Evolutionary conservation across 1,140 invertebrate genomes (phyloP).

Genomic region (Trachymyrmex cornetzi): DNA sequence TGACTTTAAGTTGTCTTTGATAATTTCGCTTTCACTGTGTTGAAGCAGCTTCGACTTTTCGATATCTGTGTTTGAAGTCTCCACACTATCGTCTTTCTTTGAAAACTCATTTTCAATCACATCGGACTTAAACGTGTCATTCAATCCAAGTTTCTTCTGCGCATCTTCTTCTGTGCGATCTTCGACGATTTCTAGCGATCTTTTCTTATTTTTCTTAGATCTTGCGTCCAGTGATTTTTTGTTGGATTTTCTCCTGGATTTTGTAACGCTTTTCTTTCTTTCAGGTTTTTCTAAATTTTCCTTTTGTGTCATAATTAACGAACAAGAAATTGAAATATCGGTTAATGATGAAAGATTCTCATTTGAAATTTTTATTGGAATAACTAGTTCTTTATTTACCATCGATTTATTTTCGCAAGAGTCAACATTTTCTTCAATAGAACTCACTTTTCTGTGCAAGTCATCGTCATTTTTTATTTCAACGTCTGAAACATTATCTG

Average conservation of each 20-base stretch:
- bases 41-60: conserved; percentile 14
- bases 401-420: conserved; percentile 11
- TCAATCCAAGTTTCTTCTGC: conserved; percentile 67
- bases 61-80: not conserved
- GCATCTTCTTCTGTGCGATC: conserved; percentile 50
- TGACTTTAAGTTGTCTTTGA: not conserved
- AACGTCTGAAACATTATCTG: not conserved
- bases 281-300: conserved; percentile 18
- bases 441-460: not conserved
- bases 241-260: conserved; percentile 70
- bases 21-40: conserved; percentile 71
- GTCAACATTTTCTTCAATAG: not conserved
- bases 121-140: conserved; percentile 74
- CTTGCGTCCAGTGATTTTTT: conserved; percentile 71
- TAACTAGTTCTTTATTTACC: conserved; percentile 16
- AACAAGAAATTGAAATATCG: not conserved
- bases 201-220: conserved; percentile 77
- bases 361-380: not conserved
- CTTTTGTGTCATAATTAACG: not conserved
- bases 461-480: not conserved
- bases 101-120: not conserved
- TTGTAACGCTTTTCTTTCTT: not conserved
- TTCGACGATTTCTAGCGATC: conserved; percentile 58
- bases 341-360: not conserved
- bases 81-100: not conserved